phyloP scores from a whole-genome alignment of 2,113 vertebrate species.

The Pterocles gutturalis region DNA sequence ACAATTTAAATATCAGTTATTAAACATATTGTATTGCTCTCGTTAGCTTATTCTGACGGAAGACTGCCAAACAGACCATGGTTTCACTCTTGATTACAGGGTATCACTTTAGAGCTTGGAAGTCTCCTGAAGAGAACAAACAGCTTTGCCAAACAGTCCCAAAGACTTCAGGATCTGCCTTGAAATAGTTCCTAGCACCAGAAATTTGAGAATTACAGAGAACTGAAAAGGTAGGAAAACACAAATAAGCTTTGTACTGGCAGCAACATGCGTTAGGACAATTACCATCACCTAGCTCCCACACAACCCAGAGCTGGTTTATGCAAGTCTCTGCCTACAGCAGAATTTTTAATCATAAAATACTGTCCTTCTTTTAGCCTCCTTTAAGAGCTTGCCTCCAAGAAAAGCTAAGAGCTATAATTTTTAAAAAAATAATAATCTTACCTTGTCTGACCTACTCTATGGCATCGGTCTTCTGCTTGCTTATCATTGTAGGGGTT shows the following conservation, averaged over 20 bases:
- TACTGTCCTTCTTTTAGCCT: neutral
- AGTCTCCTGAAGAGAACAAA: neutral
- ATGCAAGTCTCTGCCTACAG: neutral
- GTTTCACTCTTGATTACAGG: neutral
- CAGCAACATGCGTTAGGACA: neutral
- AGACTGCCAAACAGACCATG: neutral
- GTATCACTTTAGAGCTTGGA: neutral
- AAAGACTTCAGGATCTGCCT: neutral
- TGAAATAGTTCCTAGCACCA: neutral
- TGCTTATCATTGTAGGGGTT: slow-evolving; percentile 99
- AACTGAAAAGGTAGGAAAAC: neutral
- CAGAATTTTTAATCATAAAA: neutral
- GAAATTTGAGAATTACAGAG: neutral
- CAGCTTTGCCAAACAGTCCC: neutral
- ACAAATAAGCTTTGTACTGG: neutral
- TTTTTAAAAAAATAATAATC: neutral
- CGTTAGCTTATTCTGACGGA: neutral
- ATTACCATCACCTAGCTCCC: neutral
- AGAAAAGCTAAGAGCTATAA: neutral
- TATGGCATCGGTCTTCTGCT: slow-evolving; percentile 95
- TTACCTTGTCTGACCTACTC: slow-evolving; percentile 94
- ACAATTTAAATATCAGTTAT: neutral
- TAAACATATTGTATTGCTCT: neutral
- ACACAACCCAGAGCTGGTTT: neutral
- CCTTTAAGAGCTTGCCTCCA: neutral